Conservation (phyloP, 2,113 vertebrate genomes). For the Thamnophis sirtalis region DNA sequence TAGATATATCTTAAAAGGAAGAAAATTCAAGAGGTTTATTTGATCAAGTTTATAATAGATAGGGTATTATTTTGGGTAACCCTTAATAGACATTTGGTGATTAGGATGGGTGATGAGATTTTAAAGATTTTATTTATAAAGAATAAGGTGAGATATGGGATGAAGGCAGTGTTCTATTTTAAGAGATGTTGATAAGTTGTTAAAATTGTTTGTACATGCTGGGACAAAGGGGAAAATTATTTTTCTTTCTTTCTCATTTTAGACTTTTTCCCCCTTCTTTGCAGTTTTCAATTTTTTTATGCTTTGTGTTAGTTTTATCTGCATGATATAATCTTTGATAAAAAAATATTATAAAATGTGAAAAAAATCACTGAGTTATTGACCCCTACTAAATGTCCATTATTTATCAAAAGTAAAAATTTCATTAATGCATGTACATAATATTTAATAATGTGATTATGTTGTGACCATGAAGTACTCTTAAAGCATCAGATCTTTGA, state of each 20-base stretch:
- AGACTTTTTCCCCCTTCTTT: no score
- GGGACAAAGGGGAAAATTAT: not conserved
- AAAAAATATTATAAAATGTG: no score
- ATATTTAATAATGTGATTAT: not conserved
- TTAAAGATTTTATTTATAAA: not conserved
- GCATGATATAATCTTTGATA: no score
- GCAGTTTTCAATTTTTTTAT: no score
- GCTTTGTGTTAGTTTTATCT: no score
- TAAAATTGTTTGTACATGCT: not conserved
- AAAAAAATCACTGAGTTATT: not conserved
- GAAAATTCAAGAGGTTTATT: not conserved
- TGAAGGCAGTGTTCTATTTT: not conserved
- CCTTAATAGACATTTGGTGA: not conserved
- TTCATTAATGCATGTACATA: not conserved
- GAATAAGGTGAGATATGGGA: not conserved
- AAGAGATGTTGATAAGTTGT: not conserved
- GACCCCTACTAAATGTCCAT: not conserved
- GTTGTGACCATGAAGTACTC: not conserved
- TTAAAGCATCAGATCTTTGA: not conserved
- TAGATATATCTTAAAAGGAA: not conserved
- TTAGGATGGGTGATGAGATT: not conserved
- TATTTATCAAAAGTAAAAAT: not conserved
- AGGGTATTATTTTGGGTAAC: not conserved
- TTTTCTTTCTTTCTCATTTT: no score
- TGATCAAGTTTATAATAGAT: not conserved